Base-by-base conservation (phyloP, 2,797 vertebrate species). In the Huso huso region DNA sequence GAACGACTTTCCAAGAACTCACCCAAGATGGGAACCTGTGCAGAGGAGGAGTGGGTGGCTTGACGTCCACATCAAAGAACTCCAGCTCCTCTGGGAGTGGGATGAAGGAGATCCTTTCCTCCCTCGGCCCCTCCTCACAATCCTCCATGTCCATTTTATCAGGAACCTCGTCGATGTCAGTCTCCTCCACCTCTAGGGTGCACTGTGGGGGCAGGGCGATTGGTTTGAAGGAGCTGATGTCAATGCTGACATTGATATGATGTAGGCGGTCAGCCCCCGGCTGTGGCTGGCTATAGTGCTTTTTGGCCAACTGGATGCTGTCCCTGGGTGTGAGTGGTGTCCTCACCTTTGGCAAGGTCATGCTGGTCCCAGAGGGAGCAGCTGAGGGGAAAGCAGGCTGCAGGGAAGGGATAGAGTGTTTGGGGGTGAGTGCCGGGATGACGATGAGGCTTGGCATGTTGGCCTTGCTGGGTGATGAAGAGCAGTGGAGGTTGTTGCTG, bases 21-120 rank as follows among this genome's bases (percentile, higher is more conserved):
- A 98, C 96, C 96, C 96, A 98, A 0, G 94, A 96, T 7, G 95
- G 95, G 71, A 98, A 94, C 68, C 94, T 87, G 74, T 97, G 96
- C 66, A 98, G 77, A 0, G 96, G 95, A 9, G 95, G 96, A 0
- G 96, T 95, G 9, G 96, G 96, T 0, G 96, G 96, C 74, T 95
- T 96, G 66, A 83, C 66, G 50, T 87, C 76, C 3, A 82, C 77
- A 72, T 89, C 87, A 66, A 86, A 70, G 62, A 76, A 78, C 4
- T 75, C 83, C 71, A 82, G 76, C 59, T 86, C 89, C 67, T 83
- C 85, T 7, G 82, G 72, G n/a, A 79, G 72, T 67, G 82, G 15
- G 9, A 72, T 75, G 67, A 78, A 81, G 2, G 66, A 79, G 62
- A 75, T 77, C 13, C 84, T 81, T 1, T 88, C 82, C 11, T 83